Evolutionary conservation across 64 coral and sea anemone species (phyloP).

Genomic region (Dendronephthya gigantea): DNA sequence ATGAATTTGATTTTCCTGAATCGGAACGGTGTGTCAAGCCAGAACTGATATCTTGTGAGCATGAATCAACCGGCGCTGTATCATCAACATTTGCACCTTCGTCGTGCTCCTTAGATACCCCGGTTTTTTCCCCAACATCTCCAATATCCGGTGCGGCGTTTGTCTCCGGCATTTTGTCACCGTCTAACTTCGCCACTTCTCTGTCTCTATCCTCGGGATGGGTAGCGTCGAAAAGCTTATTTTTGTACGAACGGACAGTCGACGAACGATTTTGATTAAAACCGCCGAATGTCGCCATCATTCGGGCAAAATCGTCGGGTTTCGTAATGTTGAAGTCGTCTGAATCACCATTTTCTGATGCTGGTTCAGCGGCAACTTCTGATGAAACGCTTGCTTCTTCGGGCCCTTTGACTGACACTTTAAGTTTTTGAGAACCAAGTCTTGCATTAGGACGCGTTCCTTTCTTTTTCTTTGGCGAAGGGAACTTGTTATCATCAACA

Average conservation of each 20-base stretch:
- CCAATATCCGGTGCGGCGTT: not conserved
- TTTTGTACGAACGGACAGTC: not conserved
- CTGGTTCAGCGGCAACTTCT: not conserved
- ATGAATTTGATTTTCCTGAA: no score
- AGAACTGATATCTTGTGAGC: no score
- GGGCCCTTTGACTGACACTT: not conserved
- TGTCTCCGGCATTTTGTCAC: not conserved
- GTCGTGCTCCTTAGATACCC: not conserved
- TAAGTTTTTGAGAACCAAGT: not conserved
- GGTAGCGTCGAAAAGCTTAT: not conserved
- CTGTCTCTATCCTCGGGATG: not conserved
- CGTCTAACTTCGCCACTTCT: not conserved
- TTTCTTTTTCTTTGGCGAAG: not conserved
- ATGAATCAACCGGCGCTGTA: no score
- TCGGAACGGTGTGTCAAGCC: no score
- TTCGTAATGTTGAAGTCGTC: not conserved
- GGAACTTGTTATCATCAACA: slow-evolving; percentile 49
- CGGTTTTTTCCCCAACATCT: not conserved
- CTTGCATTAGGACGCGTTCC: not conserved
- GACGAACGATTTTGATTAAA: slow-evolving; percentile 17
- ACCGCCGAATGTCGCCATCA: slow-evolving; percentile 71
- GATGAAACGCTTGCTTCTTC: not conserved
- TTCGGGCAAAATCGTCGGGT: slow-evolving; percentile 62
- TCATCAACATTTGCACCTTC: no score
- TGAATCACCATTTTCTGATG: not conserved